Evolutionary conservation across 2,113 vertebrate species (phyloP).

Genomic region (Oxyruncus cristatus): DNA sequence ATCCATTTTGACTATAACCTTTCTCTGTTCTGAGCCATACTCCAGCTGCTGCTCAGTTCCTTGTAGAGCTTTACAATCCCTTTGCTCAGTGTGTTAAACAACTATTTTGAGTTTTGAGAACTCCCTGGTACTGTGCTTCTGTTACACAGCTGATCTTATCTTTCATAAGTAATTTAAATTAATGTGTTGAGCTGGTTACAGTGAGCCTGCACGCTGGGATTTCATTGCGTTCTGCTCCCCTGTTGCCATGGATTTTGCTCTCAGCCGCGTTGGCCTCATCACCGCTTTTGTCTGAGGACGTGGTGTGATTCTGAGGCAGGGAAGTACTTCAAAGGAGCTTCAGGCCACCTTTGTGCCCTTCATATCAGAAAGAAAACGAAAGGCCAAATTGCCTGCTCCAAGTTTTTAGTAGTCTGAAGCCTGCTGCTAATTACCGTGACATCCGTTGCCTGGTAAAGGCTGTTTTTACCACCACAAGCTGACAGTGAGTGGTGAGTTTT

Average conservation of each 20-base stretch:
- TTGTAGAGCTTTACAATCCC: neutral
- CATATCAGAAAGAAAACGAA: neutral
- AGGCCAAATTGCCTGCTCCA: neutral
- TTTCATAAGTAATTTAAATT: neutral
- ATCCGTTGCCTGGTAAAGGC: neutral
- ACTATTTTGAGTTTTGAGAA: neutral
- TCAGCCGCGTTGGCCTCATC: neutral
- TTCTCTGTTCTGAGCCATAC: neutral
- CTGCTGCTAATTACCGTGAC: neutral
- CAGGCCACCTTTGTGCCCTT: neutral
- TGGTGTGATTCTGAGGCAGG: neutral
- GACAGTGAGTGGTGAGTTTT: neutral
- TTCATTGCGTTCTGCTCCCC: neutral
- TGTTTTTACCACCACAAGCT: neutral
- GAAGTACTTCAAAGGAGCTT: neutral
- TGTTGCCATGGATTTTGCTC: constrained; percentile 7
- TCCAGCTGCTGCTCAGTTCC: neutral
- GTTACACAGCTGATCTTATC: neutral
- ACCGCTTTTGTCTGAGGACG: neutral
- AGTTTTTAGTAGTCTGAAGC: neutral
- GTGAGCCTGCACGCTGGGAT: neutral
- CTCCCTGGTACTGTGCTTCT: neutral
- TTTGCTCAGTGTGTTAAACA: neutral
- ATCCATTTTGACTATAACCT: neutral
- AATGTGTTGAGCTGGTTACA: neutral